Evolutionary conservation across 2,888 invertebrate genomes (phyloP).

Genomic region (Patella pellucida): DNA sequence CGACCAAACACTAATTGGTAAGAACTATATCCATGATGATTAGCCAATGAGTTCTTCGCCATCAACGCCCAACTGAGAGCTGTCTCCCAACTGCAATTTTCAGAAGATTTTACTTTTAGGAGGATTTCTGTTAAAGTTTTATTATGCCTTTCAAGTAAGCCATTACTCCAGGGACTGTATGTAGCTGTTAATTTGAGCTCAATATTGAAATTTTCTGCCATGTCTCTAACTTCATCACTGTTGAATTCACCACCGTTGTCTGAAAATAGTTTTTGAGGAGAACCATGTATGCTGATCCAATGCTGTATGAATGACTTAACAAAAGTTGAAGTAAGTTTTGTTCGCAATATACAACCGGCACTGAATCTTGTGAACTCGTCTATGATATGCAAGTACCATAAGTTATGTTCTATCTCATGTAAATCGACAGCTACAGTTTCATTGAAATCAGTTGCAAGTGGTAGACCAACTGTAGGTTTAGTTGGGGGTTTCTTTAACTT

Average conservation of each 20-base stretch:
- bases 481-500: not conserved
- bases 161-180: slow-evolving; percentile 22
- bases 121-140: slow-evolving; percentile 27
- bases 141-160: slow-evolving; percentile 19
- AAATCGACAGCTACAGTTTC: slow-evolving; percentile 27
- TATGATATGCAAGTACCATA: slow-evolving; percentile 31
- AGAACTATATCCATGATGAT: slow-evolving; percentile 20
- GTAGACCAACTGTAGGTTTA: slow-evolving; percentile 27
- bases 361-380: slow-evolving; percentile 29
- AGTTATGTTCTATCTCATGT: slow-evolving; percentile 24
- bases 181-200: slow-evolving; percentile 18
- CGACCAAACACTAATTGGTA: slow-evolving; percentile 26
- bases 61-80: slow-evolving; percentile 20
- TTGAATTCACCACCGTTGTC: slow-evolving; percentile 17
- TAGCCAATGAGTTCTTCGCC: slow-evolving; percentile 17
- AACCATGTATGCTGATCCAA: slow-evolving; percentile 27
- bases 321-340: slow-evolving; percentile 23
- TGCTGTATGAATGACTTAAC: slow-evolving; percentile 25
- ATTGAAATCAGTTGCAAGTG: slow-evolving; percentile 22
- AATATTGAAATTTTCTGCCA: slow-evolving; percentile 33
- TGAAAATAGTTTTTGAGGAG: slow-evolving; percentile 21
- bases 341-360: slow-evolving; percentile 25
- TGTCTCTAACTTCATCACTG: slow-evolving; percentile 26
- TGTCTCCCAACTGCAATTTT: slow-evolving; percentile 28
- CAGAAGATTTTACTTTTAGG: slow-evolving; percentile 24